Percentiles rank a stretch among this genome's conserved stretches.
phyloP scores from a whole-genome alignment of 2,888 invertebrate genomes.

The Synergus laeviventris region DNA sequence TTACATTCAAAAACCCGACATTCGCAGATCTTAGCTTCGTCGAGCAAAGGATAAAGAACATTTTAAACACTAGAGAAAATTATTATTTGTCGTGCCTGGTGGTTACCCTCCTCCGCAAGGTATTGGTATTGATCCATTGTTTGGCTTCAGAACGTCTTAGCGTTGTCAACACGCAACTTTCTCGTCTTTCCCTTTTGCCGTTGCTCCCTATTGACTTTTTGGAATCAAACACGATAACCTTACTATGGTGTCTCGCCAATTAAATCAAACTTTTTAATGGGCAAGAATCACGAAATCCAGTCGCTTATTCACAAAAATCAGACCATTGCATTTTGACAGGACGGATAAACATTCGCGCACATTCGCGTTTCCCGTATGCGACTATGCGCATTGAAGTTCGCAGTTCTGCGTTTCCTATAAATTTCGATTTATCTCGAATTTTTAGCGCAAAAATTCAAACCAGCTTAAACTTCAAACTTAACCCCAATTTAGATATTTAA shows the following conservation, averaged over 20 bases:
- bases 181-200: conserved; percentile 48
- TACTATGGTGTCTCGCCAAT: conserved; percentile 34
- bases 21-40: background rate
- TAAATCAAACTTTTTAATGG: conserved; percentile 5
- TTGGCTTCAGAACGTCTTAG: conserved; percentile 57
- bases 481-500: no score
- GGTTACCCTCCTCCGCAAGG: conserved; percentile 59
- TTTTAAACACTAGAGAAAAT: conserved; percentile 40
- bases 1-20: conserved; percentile 16
- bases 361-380: no score
- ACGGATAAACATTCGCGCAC: conserved; percentile 51
- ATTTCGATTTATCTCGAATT: conserved; percentile 3
- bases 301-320: conserved; percentile 46
- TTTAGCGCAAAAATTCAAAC: conserved; percentile 50
- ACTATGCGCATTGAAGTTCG: conserved; percentile 58
- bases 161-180: conserved; percentile 55
- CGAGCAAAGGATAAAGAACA: background rate
- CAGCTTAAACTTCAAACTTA: conserved; percentile 16
- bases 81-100: conserved; percentile 55
- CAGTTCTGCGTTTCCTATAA: conserved; percentile 38
- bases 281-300: conserved; percentile 40
- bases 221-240: conserved; percentile 7
- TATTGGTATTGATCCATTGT: conserved; percentile 72
- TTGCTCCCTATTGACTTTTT: conserved; percentile 48
- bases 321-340: conserved; percentile 60